These are phyloP conservation scores for Entelurus aequoreus DNA, from an alignment of 2,113 vertebrate species.

Conservation along the genomic window DNA sequence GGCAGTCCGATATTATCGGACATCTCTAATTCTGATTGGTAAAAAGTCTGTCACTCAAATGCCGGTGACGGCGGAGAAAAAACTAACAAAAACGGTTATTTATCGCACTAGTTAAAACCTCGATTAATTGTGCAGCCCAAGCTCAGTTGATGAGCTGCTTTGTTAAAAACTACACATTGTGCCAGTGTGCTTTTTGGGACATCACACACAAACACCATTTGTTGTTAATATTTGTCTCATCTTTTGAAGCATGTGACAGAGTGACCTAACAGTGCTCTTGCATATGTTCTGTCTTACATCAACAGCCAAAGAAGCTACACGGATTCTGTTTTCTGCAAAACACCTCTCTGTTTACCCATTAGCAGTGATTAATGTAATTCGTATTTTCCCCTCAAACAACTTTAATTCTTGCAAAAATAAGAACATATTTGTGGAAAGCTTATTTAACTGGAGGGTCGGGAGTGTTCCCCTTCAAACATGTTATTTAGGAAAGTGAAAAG, in stretches of 20 bases:
- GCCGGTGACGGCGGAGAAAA: too few species aligned
- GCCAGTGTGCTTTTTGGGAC: slow-evolving; percentile 10
- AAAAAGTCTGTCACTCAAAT: too few species aligned
- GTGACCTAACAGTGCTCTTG: slow-evolving; percentile 2
- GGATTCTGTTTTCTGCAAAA: background rate
- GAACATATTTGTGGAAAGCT: slow-evolving; percentile 20
- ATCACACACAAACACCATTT: background rate
- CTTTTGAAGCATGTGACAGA: slow-evolving; percentile 13
- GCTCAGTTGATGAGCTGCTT: slow-evolving; percentile 41
- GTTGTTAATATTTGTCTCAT: background rate
- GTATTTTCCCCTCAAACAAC: slow-evolving; percentile 1
- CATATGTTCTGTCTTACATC: slow-evolving; percentile 5
- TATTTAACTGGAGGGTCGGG: background rate
- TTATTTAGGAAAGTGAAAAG: slow-evolving; percentile 34
- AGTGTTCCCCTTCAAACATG: slow-evolving; percentile 25
- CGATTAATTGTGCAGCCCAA: slow-evolving; percentile 16
- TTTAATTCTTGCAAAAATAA: slow-evolving; percentile 4
- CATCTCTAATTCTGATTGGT: too few species aligned
- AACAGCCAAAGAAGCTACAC: background rate
- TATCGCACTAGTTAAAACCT: too few species aligned
- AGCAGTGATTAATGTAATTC: slow-evolving; percentile 3
- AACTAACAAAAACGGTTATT: too few species aligned
- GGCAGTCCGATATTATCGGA: too few species aligned
- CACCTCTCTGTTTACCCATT: slow-evolving; percentile 9
- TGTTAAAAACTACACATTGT: slow-evolving; percentile 39